A percentile compares a stretch with the other conserved stretches of the same genome.
Evolutionary conservation across 2,797 vertebrate species (phyloP).

Genomic region (Aplochiton taeniatus): DNA sequence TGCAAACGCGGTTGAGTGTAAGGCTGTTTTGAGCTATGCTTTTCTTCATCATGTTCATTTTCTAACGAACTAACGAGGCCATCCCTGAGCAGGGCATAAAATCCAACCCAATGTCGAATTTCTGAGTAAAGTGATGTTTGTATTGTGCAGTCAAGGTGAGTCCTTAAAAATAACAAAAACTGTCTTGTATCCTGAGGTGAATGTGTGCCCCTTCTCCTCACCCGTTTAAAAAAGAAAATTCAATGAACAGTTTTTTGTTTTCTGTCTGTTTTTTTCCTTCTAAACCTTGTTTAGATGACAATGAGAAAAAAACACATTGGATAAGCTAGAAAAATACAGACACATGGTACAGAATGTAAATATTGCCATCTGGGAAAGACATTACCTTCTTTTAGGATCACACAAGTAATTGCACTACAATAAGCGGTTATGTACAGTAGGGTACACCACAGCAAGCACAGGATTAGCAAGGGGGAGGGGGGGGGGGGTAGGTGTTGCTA

Average conservation of each 20-base stretch:
- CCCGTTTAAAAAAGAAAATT: constrained; percentile 48
- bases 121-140: constrained; percentile 82
- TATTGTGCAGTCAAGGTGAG: constrained; percentile 89
- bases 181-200: constrained; percentile 85
- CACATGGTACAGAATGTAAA: constrained; percentile 77
- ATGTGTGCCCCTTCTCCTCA: constrained; percentile 64
- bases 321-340: constrained; percentile 77
- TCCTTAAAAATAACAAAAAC: constrained; percentile 73
- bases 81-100: constrained; percentile 93
- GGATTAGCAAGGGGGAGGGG: constrained; percentile 61
- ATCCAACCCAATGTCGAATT: constrained; percentile 82
- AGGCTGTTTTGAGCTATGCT: constrained; percentile 82
- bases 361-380: constrained; percentile 78
- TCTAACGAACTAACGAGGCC: constrained; percentile 91
- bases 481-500: constrained; percentile 50
- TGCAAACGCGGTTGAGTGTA: constrained; percentile 89
- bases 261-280: constrained; percentile 57
- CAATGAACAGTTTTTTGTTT: constrained; percentile 71
- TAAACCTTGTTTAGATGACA: constrained; percentile 66
- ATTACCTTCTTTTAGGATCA: constrained; percentile 76
- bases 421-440: constrained; percentile 84
- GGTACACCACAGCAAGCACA: constrained; percentile 82
- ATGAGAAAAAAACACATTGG: constrained; percentile 56
- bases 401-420: constrained; percentile 81
- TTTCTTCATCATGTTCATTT: constrained; percentile 84